Percentiles rank a stretch among this genome's conserved stretches.
phyloP scores from a whole-genome alignment of 2,888 invertebrate genomes.

The Hydropsyche betteni region DNA sequence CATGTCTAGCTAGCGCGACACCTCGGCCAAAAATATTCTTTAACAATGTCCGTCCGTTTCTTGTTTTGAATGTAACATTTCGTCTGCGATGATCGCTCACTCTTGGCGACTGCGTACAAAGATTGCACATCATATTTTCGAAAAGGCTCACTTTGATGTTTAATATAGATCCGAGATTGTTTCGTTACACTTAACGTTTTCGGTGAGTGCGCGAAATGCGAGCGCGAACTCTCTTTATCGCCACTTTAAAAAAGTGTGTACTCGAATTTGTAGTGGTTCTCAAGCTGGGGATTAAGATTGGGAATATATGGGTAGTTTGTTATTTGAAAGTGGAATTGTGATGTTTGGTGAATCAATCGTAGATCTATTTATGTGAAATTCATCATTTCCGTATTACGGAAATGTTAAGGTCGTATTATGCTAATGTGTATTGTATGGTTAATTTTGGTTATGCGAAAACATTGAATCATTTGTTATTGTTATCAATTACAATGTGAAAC shows the following conservation, averaged over 20 bases:
- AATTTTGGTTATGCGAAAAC: neutral
- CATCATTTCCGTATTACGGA: too few relatives aligned
- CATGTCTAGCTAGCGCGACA: too few relatives aligned
- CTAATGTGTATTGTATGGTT: neutral
- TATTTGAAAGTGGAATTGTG: too few relatives aligned
- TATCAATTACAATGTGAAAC: neutral
- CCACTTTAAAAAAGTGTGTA: neutral
- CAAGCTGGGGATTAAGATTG: too few relatives aligned
- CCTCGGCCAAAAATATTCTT: too few relatives aligned
- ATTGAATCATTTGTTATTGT: neutral
- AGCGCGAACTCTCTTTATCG: neutral
- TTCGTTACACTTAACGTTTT: constrained; percentile 5
- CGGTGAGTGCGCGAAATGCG: neutral
- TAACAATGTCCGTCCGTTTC: too few relatives aligned
- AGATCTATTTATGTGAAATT: too few relatives aligned
- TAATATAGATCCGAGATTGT: constrained; percentile 36
- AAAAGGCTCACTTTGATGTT: constrained; percentile 42
- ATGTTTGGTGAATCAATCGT: too few relatives aligned
- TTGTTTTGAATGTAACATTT: too few relatives aligned
- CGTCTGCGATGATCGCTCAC: too few relatives aligned
- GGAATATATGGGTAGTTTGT: too few relatives aligned
- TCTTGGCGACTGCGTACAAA: constrained; percentile 8
- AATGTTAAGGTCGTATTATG: neutral
- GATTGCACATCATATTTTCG: constrained; percentile 41
- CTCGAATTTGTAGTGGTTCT: too few relatives aligned